Evolutionary conservation across 2,113 vertebrate species (phyloP).

Genomic region (Reinhardtius hippoglossoides): DNA sequence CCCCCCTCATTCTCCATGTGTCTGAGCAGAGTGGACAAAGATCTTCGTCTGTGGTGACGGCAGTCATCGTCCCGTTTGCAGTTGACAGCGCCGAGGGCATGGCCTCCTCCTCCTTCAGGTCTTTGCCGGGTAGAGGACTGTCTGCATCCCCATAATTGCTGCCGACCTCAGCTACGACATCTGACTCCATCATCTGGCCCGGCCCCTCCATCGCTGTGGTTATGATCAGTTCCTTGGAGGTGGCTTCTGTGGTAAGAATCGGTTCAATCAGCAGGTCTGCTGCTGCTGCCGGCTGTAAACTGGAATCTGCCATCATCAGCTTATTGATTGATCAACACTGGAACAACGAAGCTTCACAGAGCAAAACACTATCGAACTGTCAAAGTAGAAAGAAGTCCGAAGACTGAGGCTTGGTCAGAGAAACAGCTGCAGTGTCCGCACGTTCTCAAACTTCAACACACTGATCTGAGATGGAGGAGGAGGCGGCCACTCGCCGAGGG

Average conservation of each 20-base stretch:
- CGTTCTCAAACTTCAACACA: too few relatives aligned
- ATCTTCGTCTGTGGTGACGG: conserved; percentile 40
- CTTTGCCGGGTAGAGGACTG: not conserved
- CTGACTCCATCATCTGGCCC: not conserved
- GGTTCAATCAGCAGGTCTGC: conserved; percentile 19
- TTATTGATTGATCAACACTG: not conserved
- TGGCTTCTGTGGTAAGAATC: not conserved
- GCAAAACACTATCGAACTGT: not conserved
- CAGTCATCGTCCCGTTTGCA: conserved; percentile 22
- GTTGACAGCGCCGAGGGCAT: conserved; percentile 29
- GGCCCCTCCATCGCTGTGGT: not conserved
- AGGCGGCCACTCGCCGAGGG: too few relatives aligned
- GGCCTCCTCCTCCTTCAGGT: conserved; percentile 34
- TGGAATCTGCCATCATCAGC: conserved; percentile 64
- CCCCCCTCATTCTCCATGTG: not conserved
- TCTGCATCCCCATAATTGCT: not conserved
- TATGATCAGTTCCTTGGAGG: conserved; percentile 21
- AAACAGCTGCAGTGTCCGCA: too few relatives aligned
- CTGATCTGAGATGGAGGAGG: too few relatives aligned
- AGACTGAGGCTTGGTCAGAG: too few relatives aligned
- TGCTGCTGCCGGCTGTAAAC: not conserved
- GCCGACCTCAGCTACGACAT: not conserved
- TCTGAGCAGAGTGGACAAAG: conserved; percentile 28
- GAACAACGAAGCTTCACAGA: not conserved
- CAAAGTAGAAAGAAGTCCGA: too few relatives aligned